A percentile compares a stretch with the other conserved stretches of the same genome.
Evolutionary conservation across 1,140 invertebrate species (phyloP).

Genomic region (Drosophila paulistorum): DNA sequence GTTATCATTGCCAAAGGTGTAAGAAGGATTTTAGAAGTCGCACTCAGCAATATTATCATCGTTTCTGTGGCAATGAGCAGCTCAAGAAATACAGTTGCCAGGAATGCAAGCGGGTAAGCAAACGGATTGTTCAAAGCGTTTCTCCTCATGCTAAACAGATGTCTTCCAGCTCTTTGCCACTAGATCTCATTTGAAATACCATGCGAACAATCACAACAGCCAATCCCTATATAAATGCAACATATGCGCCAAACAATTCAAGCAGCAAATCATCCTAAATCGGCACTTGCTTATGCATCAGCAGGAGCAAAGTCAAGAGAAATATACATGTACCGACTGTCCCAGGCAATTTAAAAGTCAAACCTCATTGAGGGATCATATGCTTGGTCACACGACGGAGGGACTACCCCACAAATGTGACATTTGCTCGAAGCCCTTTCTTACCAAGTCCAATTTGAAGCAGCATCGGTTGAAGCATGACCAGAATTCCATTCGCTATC

Average conservation of each 20-base stretch:
- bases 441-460: constrained; percentile 82
- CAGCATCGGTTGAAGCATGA: constrained; percentile 77
- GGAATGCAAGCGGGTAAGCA: constrained; percentile 60
- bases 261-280: constrained; percentile 43
- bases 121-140: too few species aligned
- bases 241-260: constrained; percentile 50
- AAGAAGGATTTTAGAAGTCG: constrained; percentile 84
- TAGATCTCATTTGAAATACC: constrained; percentile 71
- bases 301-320: not conserved
- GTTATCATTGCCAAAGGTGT: constrained; percentile 84
- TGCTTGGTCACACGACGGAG: constrained; percentile 39
- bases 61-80: constrained; percentile 78
- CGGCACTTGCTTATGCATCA: constrained; percentile 55
- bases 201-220: constrained; percentile 53
- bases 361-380: constrained; percentile 46
- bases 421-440: constrained; percentile 82
- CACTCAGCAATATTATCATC: constrained; percentile 85
- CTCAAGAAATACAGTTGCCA: constrained; percentile 59
- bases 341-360: constrained; percentile 47
- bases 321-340: constrained; percentile 53
- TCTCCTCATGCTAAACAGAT: too few species aligned
- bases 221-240: constrained; percentile 34
- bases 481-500: constrained; percentile 45
- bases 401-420: constrained; percentile 79
- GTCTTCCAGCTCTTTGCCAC: constrained; percentile 46